Conservation (phyloP, 2,888 invertebrate species). For the Myopa tessellatipennis region DNA sequence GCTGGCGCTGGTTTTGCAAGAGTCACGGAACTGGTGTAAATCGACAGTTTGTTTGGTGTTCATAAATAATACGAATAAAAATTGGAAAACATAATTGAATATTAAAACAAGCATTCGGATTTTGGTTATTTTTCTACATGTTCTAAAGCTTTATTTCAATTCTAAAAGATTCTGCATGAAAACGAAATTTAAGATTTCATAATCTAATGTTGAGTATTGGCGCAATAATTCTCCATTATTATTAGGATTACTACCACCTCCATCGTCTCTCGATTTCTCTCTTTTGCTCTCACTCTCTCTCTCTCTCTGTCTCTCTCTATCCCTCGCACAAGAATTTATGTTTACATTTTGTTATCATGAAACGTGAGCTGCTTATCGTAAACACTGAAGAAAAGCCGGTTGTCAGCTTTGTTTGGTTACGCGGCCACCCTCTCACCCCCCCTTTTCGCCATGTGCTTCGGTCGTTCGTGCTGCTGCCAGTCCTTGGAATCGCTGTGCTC, state of each 20-base stretch:
- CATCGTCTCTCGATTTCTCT: not conserved
- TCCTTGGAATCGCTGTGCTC: slow-evolving; percentile 13
- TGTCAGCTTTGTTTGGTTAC: slow-evolving; percentile 22
- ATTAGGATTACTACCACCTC: not conserved
- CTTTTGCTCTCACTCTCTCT: not conserved
- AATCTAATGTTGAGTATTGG: not conserved
- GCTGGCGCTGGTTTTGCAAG: not conserved
- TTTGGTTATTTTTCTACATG: not conserved
- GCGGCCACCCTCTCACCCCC: not conserved
- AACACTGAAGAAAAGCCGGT: slow-evolving; percentile 23
- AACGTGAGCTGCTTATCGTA: slow-evolving; percentile 9
- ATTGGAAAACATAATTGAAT: not conserved
- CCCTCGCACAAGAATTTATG: not conserved
- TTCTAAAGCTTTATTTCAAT: not conserved
- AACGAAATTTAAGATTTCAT: not conserved
- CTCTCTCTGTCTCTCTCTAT: slow-evolving; percentile 13
- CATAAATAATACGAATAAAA: not conserved
- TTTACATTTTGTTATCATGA: slow-evolving; percentile 19
- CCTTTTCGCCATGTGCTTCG: not conserved
- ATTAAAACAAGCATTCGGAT: not conserved
- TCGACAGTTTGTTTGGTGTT: not conserved
- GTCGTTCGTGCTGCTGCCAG: not conserved
- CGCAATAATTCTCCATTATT: not conserved
- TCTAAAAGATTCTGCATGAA: not conserved
- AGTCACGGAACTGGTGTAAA: not conserved